phyloP scores from a whole-genome alignment of 2,113 vertebrate genomes.

The Hydropotes inermis region DNA sequence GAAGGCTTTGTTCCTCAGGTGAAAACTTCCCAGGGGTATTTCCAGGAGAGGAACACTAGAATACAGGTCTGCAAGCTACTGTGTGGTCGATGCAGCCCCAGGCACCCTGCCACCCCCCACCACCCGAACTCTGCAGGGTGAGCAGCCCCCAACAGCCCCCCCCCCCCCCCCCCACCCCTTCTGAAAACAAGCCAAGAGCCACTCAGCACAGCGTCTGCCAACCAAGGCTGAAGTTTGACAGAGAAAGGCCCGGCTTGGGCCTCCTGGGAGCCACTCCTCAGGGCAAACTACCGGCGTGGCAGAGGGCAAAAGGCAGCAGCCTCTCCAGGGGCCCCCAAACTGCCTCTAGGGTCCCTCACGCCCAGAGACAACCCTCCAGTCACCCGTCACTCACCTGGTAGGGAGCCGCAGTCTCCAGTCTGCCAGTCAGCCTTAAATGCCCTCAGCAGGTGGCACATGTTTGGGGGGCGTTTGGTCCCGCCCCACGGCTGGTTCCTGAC shows the following conservation, averaged over 20 bases:
- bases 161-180: no score
- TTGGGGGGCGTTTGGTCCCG: rapidly evolving
- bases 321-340: background rate
- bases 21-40: background rate
- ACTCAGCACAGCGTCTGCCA: background rate
- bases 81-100: background rate
- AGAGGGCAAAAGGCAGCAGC: background rate
- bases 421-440: background rate
- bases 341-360: background rate
- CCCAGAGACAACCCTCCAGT: background rate
- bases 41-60: background rate
- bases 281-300: background rate
- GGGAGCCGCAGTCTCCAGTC: background rate
- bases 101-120: background rate
- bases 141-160: rapidly evolving
- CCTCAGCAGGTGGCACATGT: slow-evolving; percentile 1
- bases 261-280: no score
- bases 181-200: background rate
- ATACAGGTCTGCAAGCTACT: background rate
- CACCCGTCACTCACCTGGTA: background rate
- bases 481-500: background rate
- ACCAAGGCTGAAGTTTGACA: background rate
- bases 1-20: background rate
- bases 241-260: background rate
- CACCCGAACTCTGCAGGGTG: background rate